Evolutionary conservation across 1,140 invertebrate genomes (phyloP).

Genomic region (Dinoponera quadriceps): DNA sequence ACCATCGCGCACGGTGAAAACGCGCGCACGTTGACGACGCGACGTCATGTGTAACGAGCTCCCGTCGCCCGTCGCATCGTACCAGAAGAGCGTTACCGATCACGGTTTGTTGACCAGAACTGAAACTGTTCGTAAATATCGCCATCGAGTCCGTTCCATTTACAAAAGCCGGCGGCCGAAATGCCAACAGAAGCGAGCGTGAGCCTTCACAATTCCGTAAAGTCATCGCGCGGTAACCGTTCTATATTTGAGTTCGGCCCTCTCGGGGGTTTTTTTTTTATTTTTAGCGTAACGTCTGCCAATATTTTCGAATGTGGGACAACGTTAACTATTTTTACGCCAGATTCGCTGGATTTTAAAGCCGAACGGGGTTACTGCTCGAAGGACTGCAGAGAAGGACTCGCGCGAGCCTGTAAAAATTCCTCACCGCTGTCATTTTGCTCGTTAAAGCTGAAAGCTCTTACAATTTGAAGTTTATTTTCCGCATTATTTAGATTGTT

Average conservation of each 20-base stretch:
- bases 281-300: neutral
- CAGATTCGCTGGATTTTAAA: neutral
- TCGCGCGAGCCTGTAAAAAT: no score
- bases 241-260: neutral
- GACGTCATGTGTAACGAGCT: neutral
- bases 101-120: slow-evolving; percentile 14
- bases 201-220: neutral
- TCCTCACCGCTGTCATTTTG: no score
- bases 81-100: neutral
- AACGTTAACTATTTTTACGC: neutral
- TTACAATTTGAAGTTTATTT: no score
- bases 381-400: no score
- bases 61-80: neutral
- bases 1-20: neutral
- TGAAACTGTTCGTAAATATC: slow-evolving; percentile 27
- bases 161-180: neutral
- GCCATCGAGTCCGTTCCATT: neutral
- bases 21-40: neutral
- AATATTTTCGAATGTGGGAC: neutral
- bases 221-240: slow-evolving; percentile 2
- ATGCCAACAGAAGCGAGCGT: neutral
- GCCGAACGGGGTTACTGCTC: no score
- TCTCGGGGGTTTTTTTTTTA: neutral
- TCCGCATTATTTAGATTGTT: no score
- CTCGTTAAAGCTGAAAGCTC: no score